Percentiles rank a stretch among this genome's conserved stretches.
These are phyloP conservation scores for Ammospiza nelsoni DNA, from an alignment of 2,113 vertebrate genomes.

Conservation along the genomic window DNA sequence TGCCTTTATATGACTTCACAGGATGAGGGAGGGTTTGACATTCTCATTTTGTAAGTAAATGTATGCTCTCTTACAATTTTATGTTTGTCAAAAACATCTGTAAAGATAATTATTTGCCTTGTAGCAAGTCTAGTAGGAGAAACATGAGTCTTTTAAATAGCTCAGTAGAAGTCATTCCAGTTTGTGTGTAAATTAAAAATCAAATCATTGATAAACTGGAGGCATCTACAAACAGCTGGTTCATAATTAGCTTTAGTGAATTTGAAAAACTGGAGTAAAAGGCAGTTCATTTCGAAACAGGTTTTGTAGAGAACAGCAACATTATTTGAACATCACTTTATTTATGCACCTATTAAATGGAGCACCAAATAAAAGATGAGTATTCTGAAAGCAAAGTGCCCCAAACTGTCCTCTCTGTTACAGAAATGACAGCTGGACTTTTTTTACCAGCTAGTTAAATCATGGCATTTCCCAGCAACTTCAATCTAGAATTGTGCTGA, in stretches of 20 bases:
- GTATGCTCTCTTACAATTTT: background rate
- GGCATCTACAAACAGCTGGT: background rate
- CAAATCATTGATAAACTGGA: background rate
- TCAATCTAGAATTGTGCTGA: background rate
- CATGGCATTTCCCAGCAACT: background rate
- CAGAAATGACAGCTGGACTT: background rate
- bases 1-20: background rate
- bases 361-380: background rate
- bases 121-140: background rate
- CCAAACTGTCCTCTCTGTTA: background rate
- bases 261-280: background rate
- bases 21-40: background rate
- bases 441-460: background rate
- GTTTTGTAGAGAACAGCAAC: background rate
- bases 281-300: background rate
- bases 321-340: background rate
- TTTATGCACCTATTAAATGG: background rate
- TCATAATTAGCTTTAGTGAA: background rate
- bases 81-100: background rate
- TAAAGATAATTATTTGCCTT: conserved; percentile 31
- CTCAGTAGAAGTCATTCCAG: conserved; percentile 1
- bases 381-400: background rate
- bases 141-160: background rate
- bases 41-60: background rate
- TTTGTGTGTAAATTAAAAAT: conserved; percentile 26